Conservation (phyloP, 2,797 vertebrate species). For the Megaceryle alcyon region DNA sequence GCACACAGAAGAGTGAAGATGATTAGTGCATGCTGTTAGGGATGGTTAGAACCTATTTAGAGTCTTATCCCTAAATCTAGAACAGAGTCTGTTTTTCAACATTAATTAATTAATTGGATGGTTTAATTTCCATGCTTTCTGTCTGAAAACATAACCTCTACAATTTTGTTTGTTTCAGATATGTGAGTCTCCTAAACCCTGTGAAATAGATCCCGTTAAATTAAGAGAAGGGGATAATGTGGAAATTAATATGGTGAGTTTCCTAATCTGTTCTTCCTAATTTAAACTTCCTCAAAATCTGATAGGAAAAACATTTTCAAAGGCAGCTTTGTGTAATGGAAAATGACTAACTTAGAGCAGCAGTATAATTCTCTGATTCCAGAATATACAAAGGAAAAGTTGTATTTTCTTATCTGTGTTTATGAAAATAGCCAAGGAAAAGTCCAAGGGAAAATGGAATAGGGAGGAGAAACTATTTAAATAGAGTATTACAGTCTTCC, state of each 20-base stretch:
- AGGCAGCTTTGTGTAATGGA: neutral
- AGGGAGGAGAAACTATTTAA: neutral
- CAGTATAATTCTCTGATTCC: neutral
- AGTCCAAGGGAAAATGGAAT: neutral
- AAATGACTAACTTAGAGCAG: neutral
- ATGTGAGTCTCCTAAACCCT: constrained; percentile 94
- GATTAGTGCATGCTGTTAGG: neutral
- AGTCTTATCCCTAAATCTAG: neutral
- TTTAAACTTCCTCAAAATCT: neutral
- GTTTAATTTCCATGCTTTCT: neutral
- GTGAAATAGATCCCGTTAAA: constrained; percentile 96
- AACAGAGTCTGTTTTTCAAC: neutral
- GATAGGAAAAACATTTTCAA: neutral
- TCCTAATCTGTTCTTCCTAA: neutral
- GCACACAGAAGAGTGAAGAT: neutral
- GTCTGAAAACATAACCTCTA: constrained; percentile 22
- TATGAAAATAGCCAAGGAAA: neutral
- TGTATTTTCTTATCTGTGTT: neutral
- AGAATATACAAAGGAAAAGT: neutral
- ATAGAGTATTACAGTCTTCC: neutral
- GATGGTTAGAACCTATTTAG: neutral
- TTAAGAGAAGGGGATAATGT: constrained; percentile 95
- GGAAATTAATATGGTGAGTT: constrained; percentile 92
- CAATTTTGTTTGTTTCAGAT: constrained; percentile 81
- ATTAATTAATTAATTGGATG: too few species aligned